Base-by-base conservation (phyloP, 2,797 vertebrate species). In the Malacoctenus gilli region DNA sequence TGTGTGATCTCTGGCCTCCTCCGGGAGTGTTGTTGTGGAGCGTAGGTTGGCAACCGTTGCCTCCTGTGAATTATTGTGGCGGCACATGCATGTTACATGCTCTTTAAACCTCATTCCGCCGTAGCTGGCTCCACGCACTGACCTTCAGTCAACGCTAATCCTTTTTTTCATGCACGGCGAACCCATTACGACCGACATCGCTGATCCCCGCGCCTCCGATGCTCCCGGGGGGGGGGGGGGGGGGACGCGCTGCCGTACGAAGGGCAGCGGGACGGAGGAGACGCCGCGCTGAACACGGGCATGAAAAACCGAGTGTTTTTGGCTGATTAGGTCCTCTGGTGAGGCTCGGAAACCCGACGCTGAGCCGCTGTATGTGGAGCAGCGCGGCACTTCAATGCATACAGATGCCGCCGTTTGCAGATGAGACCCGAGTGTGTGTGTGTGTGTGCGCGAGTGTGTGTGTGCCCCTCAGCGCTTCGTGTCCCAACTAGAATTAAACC, bases 111-210 rank as follows among this genome's bases (percentile, higher is more conserved):
- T 2, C 8, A 8, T 68, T 72, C 48, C 52, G 63, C 9, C 35
- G 25, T 9, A 39, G 36, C 63, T 54, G 48, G 41, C 20, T 1
- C 31, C 32, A 11, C n/a, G 36, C 15, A 56, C 51, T 74, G 73
- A 81, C 77, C 73, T 76, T 72, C 49, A 62, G 19, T 62, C n/a
- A 60, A 47, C 16, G 25, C 1, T 60, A 62, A 78, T 72, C 65
- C 60, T 39, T 48, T 42, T n/a, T 65, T 63, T 28, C 34, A 72
- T 37, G 65, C 68, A 11, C 38, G 22, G 44, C 55, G 50, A 63
- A 56, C 5, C 23, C 50, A 39, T 40, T 61, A 47, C 20, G 53
- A 40, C 15, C 6, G 35, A 35, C 5, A 14, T 21, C 28, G 7
- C 31, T 19, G 32, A 51, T 63, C 59, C 12, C 11, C 2, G 31